phyloP scores from a whole-genome alignment of 2,113 vertebrate species.

The Lophotis ruficrista region DNA sequence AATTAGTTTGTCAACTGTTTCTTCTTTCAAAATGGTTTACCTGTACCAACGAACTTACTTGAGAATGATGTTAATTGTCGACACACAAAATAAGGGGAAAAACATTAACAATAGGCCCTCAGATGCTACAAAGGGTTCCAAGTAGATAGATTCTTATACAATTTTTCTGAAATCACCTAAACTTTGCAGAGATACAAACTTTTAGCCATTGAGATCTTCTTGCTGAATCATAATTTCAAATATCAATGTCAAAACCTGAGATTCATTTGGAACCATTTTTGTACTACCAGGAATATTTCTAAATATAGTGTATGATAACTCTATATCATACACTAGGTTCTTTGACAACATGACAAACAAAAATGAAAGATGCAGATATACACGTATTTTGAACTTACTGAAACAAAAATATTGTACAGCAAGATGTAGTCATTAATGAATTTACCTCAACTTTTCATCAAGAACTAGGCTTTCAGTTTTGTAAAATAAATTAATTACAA shows the following conservation, averaged over 20 bases:
- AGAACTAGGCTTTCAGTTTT: background rate
- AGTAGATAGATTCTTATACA: background rate
- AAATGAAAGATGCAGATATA: conserved; percentile 57
- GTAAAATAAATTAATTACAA: background rate
- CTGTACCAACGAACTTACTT: background rate
- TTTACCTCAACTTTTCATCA: background rate
- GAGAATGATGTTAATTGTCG: background rate
- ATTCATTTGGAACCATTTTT: background rate
- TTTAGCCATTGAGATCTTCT: background rate
- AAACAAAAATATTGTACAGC: background rate
- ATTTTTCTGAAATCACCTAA: background rate
- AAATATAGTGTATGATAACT: conserved; percentile 29
- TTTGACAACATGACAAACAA: conserved; percentile 52
- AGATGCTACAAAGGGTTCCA: background rate
- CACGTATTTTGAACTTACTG: background rate
- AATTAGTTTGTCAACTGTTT: background rate
- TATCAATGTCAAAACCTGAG: background rate
- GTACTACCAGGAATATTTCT: background rate
- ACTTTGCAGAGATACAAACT: background rate
- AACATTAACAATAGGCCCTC: background rate
- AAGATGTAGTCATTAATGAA: background rate
- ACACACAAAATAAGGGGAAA: background rate
- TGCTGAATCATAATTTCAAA: background rate
- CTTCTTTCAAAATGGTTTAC: background rate
- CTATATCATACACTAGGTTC: conserved; percentile 35